Conservation (phyloP, 2,888 invertebrate species). For the Meghimatium bilineatum region DNA sequence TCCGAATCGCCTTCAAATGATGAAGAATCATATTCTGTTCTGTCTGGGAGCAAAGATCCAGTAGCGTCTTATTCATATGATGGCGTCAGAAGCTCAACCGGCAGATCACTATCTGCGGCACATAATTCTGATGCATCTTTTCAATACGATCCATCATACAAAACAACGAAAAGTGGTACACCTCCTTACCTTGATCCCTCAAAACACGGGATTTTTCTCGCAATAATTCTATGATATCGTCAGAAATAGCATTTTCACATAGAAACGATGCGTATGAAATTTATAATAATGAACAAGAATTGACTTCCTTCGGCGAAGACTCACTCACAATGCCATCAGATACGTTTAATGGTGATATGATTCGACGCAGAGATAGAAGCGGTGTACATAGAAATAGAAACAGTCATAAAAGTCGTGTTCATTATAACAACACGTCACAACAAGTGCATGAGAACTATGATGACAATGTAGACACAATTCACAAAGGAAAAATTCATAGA, state of each 20-base stretch:
- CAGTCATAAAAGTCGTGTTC: neutral
- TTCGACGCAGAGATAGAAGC: neutral
- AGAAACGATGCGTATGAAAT: neutral
- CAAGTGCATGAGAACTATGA: neutral
- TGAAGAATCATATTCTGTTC: neutral
- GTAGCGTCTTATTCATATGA: neutral
- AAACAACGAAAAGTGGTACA: neutral
- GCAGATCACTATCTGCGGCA: neutral
- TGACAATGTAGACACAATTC: neutral
- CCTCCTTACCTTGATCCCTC: neutral
- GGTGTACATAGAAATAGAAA: neutral
- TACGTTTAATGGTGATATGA: neutral
- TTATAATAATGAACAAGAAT: neutral
- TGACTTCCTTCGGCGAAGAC: neutral
- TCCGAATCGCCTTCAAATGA: too few species aligned
- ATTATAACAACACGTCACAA: neutral
- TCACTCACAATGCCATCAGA: neutral
- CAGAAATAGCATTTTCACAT: neutral
- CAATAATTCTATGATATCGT: neutral
- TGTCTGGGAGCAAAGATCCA: neutral
- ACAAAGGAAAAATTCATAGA: neutral
- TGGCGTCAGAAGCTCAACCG: neutral
- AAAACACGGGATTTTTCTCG: neutral
- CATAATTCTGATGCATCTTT: neutral
- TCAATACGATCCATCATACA: neutral